Evolutionary conservation across 2,113 vertebrate genomes (phyloP), one percentile per base, ranked within the genome.

Genomic region (Pterocles gutturalis): DNA sequence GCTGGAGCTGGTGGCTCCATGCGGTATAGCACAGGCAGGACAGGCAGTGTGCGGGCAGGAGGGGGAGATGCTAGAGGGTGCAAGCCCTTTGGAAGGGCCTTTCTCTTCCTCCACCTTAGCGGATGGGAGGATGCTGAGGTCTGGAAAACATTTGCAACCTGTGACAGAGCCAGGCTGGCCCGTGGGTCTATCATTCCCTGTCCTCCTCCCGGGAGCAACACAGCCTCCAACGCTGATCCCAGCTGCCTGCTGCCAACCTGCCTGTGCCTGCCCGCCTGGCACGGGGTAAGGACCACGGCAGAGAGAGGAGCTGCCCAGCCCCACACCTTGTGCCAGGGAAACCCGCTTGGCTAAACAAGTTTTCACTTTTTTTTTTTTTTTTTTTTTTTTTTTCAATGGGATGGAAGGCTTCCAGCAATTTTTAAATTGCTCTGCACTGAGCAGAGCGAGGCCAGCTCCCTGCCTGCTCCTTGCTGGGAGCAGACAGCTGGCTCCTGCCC

Each of bases 401-500:
- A 0, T 89, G 81, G 94, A 91, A 84, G 36, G 36, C 13, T 93
- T 89, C 90, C 92, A 96, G 87, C 19, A 8, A 21, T 60, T 64
- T 83, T 96, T 60, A 51, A 73, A 24, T 45, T 9, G 41, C 82
- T 90, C 38, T 76, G 26, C 0, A 3, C 61, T 1, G 76, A 41
- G 82, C 45, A 0, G 88, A 91, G 73, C 0, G 5, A 2, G 16
- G 77, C 81, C 93, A 84, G 88, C 58, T 89, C 85, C 85, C 48
- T 54, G 55, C 55, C 67, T 61, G 48, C 61, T 87, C 62, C 77
- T 51, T 11, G 51, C 77, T 41, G 0, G 8, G 28, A 73, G 89
- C 92, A 78, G 87, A 41, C 87, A 86, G 87, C 87, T 83, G 96
- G n/a, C 76, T 91, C 38, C 92, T 95, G 92, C 83, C 94, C 76